Evolutionary conservation across 2,797 vertebrate species (phyloP), one percentile per base, ranked within the genome.

Genomic region (Platyrinchus mystaceus): DNA sequence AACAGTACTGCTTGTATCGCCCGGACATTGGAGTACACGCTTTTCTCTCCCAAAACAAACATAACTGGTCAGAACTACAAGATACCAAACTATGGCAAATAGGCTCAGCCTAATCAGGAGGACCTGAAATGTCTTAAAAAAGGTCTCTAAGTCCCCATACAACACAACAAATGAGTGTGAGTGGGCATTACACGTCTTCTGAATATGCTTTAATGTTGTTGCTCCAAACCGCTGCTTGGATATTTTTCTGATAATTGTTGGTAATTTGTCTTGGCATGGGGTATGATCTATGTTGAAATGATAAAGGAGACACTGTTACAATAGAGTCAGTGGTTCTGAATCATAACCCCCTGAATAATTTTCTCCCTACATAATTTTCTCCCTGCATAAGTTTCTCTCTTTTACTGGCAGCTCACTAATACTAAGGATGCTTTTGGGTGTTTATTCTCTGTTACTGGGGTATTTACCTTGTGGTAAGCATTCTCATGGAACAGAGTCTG

Each of bases 221-320:
- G 23, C 26, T 94, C 77, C 64, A 78, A 94, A 92, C 66, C 59
- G 47, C 67, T 91, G 71, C 49, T 90, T 60, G 74, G 34, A 90
- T 88, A 23, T 28, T 86, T 94, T 95, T 95, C n/a, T 81, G 60
- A 77, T 78, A 26, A 37, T 63, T 94, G 94, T 96, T 94, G 90
- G 74, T 44, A 83, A 59, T 93, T 83, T 87, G 20, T 89, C 46
- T 86, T 89, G 75, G 60, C 69, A 43, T 67, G 74, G 75, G 66
- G 67, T 80, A 52, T 46, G 62, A 87, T 94, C 82, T 91, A 27
- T 93, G 93, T 87, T 69, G 82, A 77, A 63, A 46, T 44, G 44
- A 95, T 93, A 92, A 86, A 95, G 89, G 56, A 95, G 59, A 84
- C 89, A 79, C 80, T 92, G 56, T 89, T 90, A 84, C n/a, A 81